Evolutionary conservation across 1,140 invertebrate species (phyloP).

Genomic region (Drosophila nasuta): DNA sequence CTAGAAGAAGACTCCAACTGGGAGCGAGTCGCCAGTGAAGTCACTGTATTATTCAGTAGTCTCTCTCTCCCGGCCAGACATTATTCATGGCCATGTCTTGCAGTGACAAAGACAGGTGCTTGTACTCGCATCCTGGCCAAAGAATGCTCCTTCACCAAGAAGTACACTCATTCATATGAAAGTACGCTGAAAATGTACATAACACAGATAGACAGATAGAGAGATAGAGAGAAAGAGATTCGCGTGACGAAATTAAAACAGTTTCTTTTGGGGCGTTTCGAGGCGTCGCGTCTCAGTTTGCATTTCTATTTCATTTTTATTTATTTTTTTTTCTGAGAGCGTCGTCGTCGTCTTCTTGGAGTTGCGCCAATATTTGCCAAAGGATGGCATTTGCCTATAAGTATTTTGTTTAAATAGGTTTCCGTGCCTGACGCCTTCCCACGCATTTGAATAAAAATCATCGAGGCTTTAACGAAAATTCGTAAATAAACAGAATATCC

Average conservation of each 20-base stretch:
- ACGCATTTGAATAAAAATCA: constrained; percentile 61
- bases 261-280: constrained; percentile 11
- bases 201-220: constrained; percentile 21
- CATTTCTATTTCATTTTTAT: constrained; percentile 7
- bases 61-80: constrained; percentile 36
- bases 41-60: constrained; percentile 47
- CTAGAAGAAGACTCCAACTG: background rate
- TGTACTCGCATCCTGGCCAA: constrained; percentile 1
- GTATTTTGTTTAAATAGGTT: constrained; percentile 82
- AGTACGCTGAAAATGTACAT: constrained; percentile 27
- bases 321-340: constrained; percentile 18
- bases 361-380: constrained; percentile 75
- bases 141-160: background rate
- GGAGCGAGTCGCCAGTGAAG: background rate
- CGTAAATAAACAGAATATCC: constrained; percentile 78
- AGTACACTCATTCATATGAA: constrained; percentile 23
- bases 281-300: constrained; percentile 46
- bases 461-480: constrained; percentile 66
- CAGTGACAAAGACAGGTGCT: constrained; percentile 42
- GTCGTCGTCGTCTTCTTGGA: constrained; percentile 32
- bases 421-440: constrained; percentile 44
- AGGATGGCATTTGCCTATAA: constrained; percentile 78
- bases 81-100: constrained; percentile 41
- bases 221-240: constrained; percentile 45
- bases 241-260: constrained; percentile 67